Evolutionary conservation across 2,888 invertebrate genomes (phyloP).

Genomic region (Chrysolina haemoptera): DNA sequence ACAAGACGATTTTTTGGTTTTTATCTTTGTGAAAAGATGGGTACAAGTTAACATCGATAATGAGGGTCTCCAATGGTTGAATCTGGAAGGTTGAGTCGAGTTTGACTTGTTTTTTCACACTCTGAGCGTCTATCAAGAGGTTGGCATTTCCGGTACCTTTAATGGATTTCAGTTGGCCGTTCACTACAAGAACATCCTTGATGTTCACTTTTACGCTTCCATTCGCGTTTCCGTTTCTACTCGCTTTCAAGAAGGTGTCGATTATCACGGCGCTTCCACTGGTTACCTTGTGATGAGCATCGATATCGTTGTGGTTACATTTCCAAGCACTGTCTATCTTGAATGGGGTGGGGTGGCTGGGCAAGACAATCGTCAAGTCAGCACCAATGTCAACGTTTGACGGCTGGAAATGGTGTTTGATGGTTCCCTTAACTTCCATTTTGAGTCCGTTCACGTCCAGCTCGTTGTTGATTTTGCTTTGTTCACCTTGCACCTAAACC

Average conservation of each 20-base stretch:
- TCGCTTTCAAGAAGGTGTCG: constrained; percentile 73
- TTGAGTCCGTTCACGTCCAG: constrained; percentile 76
- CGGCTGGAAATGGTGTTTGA: constrained; percentile 73
- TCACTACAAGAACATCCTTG: constrained; percentile 75
- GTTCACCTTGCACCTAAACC: constrained; percentile 72
- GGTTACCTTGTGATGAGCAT: constrained; percentile 73
- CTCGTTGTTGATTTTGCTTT: constrained; percentile 76
- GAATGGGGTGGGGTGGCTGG: constrained; percentile 73
- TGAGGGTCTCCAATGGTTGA: constrained; percentile 75
- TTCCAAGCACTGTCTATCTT: constrained; percentile 64
- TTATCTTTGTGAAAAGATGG: constrained; percentile 82
- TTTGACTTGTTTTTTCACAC: constrained; percentile 75
- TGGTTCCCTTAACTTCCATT: constrained; percentile 75
- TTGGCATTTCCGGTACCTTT: constrained; percentile 78
- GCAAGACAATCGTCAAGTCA: constrained; percentile 73
- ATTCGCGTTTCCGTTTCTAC: constrained; percentile 68
- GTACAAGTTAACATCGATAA: constrained; percentile 76
- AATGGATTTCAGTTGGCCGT: constrained; percentile 76
- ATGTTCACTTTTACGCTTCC: constrained; percentile 75
- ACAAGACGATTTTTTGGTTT: constrained; percentile 77
- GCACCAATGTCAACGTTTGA: constrained; percentile 75
- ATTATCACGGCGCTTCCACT: constrained; percentile 71
- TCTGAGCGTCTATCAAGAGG: constrained; percentile 74
- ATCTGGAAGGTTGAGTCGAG: constrained; percentile 76
- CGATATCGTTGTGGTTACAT: constrained; percentile 62